These are phyloP conservation scores for Sebastes nivosus DNA, from an alignment of 2,797 vertebrate species.

Conservation along the genomic window DNA sequence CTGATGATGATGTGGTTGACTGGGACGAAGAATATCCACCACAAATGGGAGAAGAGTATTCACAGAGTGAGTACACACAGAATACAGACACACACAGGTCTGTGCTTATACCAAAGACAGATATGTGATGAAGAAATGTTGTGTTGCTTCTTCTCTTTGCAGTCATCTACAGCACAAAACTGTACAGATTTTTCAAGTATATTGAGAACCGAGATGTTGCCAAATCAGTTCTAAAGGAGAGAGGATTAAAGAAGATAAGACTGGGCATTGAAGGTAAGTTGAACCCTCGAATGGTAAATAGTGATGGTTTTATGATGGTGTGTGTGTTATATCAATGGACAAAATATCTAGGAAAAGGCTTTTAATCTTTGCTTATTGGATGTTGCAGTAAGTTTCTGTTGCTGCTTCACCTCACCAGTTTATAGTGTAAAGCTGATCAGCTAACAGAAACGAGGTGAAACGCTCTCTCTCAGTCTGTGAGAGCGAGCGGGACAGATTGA, in stretches of 20 bases:
- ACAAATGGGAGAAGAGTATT: conserved; percentile 99
- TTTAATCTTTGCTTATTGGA: neutral
- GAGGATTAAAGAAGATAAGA: conserved; percentile 98
- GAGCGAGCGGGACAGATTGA: too few species aligned
- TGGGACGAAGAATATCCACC: conserved; percentile 99
- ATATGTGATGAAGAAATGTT: neutral
- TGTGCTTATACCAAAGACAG: neutral
- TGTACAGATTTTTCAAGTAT: conserved; percentile 99
- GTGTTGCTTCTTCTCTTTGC: conserved; percentile 56
- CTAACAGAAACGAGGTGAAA: neutral
- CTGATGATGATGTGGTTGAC: conserved; percentile 98
- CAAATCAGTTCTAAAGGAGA: conserved; percentile 97
- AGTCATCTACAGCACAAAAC: conserved; percentile 99
- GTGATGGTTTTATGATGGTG: neutral
- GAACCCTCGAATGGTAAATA: neutral
- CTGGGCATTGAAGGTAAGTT: conserved; percentile 97
- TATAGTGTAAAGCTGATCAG: neutral
- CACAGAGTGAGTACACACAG: conserved; percentile 89
- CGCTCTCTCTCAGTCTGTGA: too few species aligned
- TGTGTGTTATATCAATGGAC: neutral
- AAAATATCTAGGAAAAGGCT: neutral
- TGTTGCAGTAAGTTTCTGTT: neutral
- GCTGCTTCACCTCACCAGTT: neutral
- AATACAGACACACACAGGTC: neutral
- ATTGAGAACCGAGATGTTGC: conserved; percentile 99